Percentiles rank a stretch among this genome's conserved stretches.
phyloP scores from a whole-genome alignment of 2,113 vertebrate genomes.

The Amazona vittata region DNA sequence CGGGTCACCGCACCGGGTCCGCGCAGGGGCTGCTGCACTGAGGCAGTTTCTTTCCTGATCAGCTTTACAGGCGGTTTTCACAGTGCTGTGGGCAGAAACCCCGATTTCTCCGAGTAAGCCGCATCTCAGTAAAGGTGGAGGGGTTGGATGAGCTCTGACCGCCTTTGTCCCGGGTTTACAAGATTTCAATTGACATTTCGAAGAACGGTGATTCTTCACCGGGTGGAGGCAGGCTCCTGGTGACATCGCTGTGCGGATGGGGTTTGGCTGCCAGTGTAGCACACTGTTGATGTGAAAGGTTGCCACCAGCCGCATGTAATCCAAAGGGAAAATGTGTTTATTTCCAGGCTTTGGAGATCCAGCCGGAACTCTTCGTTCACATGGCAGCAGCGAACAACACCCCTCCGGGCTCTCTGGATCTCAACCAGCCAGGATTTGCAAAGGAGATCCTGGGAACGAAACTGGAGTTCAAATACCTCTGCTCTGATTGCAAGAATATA shows the following conservation, averaged over 20 bases:
- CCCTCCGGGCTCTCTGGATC: constrained; percentile 88
- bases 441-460: constrained; percentile 86
- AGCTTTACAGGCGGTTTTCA: neutral
- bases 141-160: neutral
- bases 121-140: neutral
- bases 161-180: neutral
- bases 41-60: neutral
- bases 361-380: constrained; percentile 21
- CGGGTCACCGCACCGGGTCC: too few relatives aligned
- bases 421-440: constrained; percentile 86
- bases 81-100: neutral
- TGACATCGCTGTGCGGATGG: neutral
- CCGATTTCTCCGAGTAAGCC: neutral
- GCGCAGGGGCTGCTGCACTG: neutral
- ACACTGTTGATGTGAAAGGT: neutral
- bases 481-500: constrained; percentile 87
- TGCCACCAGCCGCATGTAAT: neutral
- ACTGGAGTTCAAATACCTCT: constrained; percentile 92
- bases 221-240: neutral
- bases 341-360: constrained; percentile 49
- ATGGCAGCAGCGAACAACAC: constrained; percentile 85
- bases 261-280: neutral
- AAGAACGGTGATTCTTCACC: neutral
- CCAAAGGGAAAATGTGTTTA: neutral
- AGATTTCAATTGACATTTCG: too few relatives aligned